A percentile compares a stretch with the other conserved stretches of the same genome.
Conservation (phyloP, 2,797 vertebrate species). For the Astyanax mexicanus region DNA sequence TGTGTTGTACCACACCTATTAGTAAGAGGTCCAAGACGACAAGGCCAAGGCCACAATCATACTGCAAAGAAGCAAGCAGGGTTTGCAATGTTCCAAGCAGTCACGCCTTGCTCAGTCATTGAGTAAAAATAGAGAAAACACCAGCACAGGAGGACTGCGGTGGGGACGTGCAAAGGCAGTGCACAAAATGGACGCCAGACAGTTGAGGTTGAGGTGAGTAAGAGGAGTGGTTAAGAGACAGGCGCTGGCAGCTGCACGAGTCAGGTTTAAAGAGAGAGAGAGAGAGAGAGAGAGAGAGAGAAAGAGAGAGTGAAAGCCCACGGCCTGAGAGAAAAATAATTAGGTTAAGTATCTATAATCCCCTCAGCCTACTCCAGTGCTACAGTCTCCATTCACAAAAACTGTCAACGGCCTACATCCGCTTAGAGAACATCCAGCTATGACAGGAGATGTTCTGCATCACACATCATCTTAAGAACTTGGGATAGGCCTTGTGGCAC, state of each 20-base stretch:
- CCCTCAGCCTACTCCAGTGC: slow-evolving; percentile 74
- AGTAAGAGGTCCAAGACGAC: not conserved
- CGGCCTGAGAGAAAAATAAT: slow-evolving; percentile 74
- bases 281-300: slow-evolving; percentile 54
- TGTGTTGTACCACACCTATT: not conserved
- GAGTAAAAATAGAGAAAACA: slow-evolving; percentile 24
- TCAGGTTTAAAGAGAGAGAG: slow-evolving; percentile 62
- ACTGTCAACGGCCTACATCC: slow-evolving; percentile 49
- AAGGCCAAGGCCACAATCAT: not conserved
- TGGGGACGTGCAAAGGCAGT: slow-evolving; percentile 23
- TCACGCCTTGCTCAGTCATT: slow-evolving; percentile 8
- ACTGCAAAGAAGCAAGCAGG: not conserved
- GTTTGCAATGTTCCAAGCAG: not conserved
- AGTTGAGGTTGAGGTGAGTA: slow-evolving; percentile 52
- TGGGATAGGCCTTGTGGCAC: not conserved
- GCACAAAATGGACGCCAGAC: slow-evolving; percentile 48
- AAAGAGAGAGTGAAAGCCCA: slow-evolving; percentile 68
- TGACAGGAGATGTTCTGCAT: slow-evolving; percentile 28
- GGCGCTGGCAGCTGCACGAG: slow-evolving; percentile 52
- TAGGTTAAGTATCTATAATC: slow-evolving; percentile 84
- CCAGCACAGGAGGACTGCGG: slow-evolving; percentile 10
- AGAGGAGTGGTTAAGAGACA: slow-evolving; percentile 59
- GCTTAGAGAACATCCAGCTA: slow-evolving; percentile 29
- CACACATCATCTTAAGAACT: slow-evolving; percentile 32
- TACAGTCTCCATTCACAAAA: slow-evolving; percentile 69